Evolutionary conservation across 2,888 invertebrate species (phyloP), one percentile per base, ranked within the genome.

Genomic region (Drosophila subsilvestris): DNA sequence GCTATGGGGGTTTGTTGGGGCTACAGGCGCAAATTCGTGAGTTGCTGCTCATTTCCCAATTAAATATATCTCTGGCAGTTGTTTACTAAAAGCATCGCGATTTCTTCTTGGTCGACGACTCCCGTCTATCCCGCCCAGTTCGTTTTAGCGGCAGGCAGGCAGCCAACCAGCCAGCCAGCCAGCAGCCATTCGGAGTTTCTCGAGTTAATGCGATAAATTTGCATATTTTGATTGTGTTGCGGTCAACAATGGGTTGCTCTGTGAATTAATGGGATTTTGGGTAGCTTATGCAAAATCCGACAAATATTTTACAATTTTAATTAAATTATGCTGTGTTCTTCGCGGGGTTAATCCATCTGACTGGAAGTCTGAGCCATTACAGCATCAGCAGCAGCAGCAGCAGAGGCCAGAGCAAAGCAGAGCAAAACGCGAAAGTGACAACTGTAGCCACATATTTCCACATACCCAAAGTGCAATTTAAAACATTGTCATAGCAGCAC

Each of bases 121-220:
- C 10, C 55, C 48, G 55, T 68, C 55, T 57, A 55, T 60, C 48
- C 48, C 54, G 56, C 32, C 49, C 49, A 32, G 29, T 27, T 67
- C 60, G 72, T 78, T 77, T 76, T 22, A 5, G 22, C 8, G 14
- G 37, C 14, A 32, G 32, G 14, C 14, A n/a, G 27, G 47, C 62
- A 60, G 32, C 49, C 27, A 27, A 9, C 1, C 8, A 61, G 50
- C 79, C 73, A 72, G 27, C 27, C 32, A 32, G 32, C 32, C 65
- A 61, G 37, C 50, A 63, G 51, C 80, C 74, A 72, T 63, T 79
- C 55, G 65, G 75, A 79, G 79, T 80, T 79, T 85, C 81, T 78
- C 88, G 85, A 89, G 83, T 90, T 90, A 90, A 90, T 90, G 89
- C 89, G 84, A 86, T 88, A 87, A 82, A 90, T 90, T 90, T 90